Evolutionary conservation across 2,888 invertebrate genomes (phyloP), one percentile per base, ranked within the genome.

Genomic region (Agonopterix heracliana): DNA sequence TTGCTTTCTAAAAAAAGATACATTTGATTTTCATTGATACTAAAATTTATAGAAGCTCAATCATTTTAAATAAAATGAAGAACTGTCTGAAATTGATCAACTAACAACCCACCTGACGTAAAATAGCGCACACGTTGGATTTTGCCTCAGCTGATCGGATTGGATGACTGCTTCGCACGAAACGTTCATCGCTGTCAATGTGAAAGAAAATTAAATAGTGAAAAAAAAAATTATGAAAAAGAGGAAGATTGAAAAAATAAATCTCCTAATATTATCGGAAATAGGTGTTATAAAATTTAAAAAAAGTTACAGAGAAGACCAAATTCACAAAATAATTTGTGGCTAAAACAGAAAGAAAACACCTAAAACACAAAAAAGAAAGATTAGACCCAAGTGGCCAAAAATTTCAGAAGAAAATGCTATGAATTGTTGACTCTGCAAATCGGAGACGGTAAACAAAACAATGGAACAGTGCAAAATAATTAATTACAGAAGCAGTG

Each of bases 141-240:
- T 74, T 71, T 66, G 61, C 61, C 71, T 68, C 81, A 78, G 78
- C 78, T 82, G 80, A 79, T 81, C 69, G 61, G 60, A 62, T 68
- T 43, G 48, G 10, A 41, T 34, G 66, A 66, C 58, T 54, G 59
- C 62, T 65, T 60, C 59, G 61, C 52, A 55, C 67, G 70, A 68
- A 78, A 63, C 73, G 73, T 76, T 77, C 72, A 74, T 78, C 71
- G 71, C 61, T 49, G 61, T 52, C 54, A 38, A n/a, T 3, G 3
- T 38, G 9, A 3, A n/a, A 38, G 11, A 38, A 38, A 38, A 9
- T 38, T 38, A 17, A 13, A 41, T 44, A 48, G n/a, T 13, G 34
- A 12, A 41, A 41, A 13, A 36, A 13, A 40, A 45, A 44, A 49
- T 3, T 9, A 44, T 4, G n/a, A 10, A 36, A 34, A 26, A 17